A percentile compares a stretch with the other conserved stretches of the same genome.
These are phyloP conservation scores for Onchidella celtica DNA, from an alignment of 2,888 invertebrate species.

Conservation along the genomic window DNA sequence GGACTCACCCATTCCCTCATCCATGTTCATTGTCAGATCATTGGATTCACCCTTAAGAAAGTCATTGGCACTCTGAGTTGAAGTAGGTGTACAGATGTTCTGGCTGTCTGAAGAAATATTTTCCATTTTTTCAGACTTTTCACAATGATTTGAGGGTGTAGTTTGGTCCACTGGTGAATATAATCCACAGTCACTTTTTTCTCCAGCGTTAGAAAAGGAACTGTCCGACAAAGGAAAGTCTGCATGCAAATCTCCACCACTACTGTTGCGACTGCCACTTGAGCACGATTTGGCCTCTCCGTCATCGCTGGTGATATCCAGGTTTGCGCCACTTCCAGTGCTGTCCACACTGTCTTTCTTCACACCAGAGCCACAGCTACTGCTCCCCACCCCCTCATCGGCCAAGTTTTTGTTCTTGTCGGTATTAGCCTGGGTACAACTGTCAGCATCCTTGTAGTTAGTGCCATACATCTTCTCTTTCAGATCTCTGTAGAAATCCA, in stretches of 20 bases:
- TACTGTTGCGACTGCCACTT: conserved; percentile 7
- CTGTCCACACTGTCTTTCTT: not conserved
- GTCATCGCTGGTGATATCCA: not conserved
- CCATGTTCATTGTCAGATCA: not conserved
- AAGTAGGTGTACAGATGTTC: no score
- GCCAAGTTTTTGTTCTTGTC: not conserved
- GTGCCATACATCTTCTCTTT: conserved; percentile 47
- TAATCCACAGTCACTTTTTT: no score
- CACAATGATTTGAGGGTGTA: no score
- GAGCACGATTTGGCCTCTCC: not conserved
- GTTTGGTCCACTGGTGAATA: no score
- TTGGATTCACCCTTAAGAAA: not conserved
- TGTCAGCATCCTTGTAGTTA: conserved; percentile 44
- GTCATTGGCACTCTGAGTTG: no score
- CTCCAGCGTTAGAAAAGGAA: no score
- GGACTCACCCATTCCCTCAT: not conserved
- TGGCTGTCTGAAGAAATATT: no score
- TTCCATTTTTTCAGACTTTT: no score
- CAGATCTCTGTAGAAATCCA: conserved; percentile 53
- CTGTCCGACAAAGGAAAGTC: no score
- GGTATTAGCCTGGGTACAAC: conserved; percentile 28
- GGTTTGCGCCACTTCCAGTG: not conserved
- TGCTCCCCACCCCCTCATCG: not conserved
- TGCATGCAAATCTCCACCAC: no score
- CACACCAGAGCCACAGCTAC: not conserved